Conservation (phyloP, 2,113 vertebrate species). For the Phocoena phocoena region DNA sequence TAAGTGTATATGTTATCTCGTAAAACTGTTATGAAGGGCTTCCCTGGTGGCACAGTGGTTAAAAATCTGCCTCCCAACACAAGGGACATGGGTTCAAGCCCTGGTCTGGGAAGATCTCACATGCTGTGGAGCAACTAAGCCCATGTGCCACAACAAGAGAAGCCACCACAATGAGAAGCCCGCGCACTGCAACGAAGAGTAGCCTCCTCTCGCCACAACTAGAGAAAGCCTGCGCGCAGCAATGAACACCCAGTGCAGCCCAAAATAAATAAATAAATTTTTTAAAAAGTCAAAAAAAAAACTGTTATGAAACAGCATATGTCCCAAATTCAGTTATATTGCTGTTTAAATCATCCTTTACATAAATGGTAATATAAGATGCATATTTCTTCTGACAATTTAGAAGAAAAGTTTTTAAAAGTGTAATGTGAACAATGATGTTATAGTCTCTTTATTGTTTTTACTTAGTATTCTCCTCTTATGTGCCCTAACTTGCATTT, state of each 20-base stretch:
- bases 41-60: no score
- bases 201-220: no score
- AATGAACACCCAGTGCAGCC: no score
- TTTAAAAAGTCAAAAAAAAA: not conserved
- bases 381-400: not conserved
- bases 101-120: no score
- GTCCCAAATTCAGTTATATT: slow-evolving; percentile 11
- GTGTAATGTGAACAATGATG: slow-evolving; percentile 17
- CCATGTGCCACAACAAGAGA: no score
- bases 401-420: slow-evolving; percentile 35
- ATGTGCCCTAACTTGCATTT: not conserved
- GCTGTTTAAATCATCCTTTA: slow-evolving; percentile 35
- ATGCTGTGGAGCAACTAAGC: no score
- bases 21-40: slow-evolving; percentile 16
- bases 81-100: no score
- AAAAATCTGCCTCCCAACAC: no score
- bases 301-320: not conserved
- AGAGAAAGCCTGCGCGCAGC: no score
- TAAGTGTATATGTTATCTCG: not conserved
- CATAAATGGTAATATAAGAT: not conserved
- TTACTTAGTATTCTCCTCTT: not conserved
- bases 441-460: not conserved
- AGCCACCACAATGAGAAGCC: no score
- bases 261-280: no score
- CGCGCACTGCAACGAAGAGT: no score